Conservation (phyloP, 2,113 vertebrate genomes). For the Podocnemis expansa region DNA sequence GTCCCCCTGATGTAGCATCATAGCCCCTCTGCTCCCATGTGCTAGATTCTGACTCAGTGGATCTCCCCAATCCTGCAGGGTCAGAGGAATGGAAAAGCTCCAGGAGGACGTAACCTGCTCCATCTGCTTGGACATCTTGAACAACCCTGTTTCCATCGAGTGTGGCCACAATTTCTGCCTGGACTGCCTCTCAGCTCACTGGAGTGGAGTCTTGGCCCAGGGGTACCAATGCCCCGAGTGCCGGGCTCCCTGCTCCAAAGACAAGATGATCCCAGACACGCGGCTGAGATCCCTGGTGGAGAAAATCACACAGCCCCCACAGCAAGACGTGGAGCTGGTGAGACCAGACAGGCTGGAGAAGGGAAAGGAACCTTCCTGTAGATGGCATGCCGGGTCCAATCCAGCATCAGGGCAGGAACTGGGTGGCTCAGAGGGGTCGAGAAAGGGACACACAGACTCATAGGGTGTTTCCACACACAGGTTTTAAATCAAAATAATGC, state of each 20-base stretch:
- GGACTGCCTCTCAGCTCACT: slow-evolving; percentile 59
- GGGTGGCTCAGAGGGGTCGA: too few relatives aligned
- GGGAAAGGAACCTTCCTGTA: not conserved
- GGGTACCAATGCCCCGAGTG: slow-evolving; percentile 69
- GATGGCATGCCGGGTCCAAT: not conserved
- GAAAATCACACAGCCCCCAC: too few relatives aligned
- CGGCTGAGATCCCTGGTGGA: too few relatives aligned
- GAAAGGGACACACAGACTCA: too few relatives aligned
- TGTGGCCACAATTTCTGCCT: slow-evolving; percentile 75
- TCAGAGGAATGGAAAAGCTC: not conserved
- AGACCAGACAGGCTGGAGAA: not conserved
- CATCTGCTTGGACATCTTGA: slow-evolving; percentile 68
- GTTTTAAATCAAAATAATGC: too few relatives aligned
- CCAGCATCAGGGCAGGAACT: not conserved
- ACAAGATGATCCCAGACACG: too few relatives aligned
- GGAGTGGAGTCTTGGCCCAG: slow-evolving; percentile 20
- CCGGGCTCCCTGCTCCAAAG: not conserved
- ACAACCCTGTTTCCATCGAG: slow-evolving; percentile 70
- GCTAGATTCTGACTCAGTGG: not conserved
- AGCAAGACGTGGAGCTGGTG: too few relatives aligned
- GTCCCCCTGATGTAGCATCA: too few relatives aligned
- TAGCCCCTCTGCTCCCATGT: too few relatives aligned
- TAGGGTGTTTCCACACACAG: too few relatives aligned
- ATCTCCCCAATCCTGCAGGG: not conserved
- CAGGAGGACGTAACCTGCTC: slow-evolving; percentile 68